Conservation (phyloP, 2,797 vertebrate genomes). For the Varecia variegata region DNA sequence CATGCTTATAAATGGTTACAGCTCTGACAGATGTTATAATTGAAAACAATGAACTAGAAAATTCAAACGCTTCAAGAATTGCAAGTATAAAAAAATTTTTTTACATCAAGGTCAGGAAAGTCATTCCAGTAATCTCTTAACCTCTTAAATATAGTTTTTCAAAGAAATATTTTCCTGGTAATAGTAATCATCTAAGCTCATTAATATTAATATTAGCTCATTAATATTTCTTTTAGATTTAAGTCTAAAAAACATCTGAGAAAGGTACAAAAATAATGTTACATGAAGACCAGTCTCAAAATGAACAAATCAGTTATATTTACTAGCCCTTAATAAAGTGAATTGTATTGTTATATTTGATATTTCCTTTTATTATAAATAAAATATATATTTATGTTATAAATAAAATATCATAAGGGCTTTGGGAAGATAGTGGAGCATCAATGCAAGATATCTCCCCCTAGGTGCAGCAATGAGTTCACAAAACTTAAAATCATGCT, state of each 20-base stretch:
- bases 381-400: no score
- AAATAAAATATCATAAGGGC: not conserved
- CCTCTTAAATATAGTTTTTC: not conserved
- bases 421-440: not conserved
- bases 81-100: not conserved
- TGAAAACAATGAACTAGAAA: not conserved
- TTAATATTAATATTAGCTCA: not conserved
- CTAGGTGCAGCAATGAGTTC: not conserved
- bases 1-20: not conserved
- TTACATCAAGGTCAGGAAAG: not conserved
- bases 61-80: constrained; percentile 19
- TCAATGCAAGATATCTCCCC: not conserved
- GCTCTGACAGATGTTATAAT: not conserved
- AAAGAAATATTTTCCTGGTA: not conserved
- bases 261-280: not conserved
- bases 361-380: not conserved
- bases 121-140: not conserved
- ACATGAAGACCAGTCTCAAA: not conserved
- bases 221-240: not conserved
- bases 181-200: not conserved
- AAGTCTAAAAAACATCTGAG: not conserved
- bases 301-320: not conserved
- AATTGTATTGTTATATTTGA: not conserved
- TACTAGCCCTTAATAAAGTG: not conserved
- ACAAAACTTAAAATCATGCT: not conserved